Evolutionary conservation across 2,888 invertebrate genomes (phyloP).

Genomic region (Diadegma fenestrale): DNA sequence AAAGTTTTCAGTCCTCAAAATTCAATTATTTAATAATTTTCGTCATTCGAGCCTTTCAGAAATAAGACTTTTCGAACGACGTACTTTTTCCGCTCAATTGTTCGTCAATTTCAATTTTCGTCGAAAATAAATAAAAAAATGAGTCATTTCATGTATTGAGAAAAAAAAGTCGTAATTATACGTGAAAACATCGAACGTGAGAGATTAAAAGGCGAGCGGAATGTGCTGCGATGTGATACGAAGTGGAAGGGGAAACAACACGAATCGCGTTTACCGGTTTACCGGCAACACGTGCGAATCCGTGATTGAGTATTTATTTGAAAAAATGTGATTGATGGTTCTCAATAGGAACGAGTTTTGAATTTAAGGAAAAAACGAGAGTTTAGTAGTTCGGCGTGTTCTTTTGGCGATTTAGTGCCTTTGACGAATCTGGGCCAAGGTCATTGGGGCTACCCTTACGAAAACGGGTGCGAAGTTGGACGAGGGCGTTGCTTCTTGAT

Average conservation of each 20-base stretch:
- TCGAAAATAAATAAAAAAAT: no score
- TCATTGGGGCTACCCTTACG: slow-evolving; percentile 67
- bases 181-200: background rate
- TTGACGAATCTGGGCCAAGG: slow-evolving; percentile 74
- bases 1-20: no score
- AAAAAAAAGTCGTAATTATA: background rate
- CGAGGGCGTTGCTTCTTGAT: slow-evolving; percentile 47
- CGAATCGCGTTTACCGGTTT: slow-evolving; percentile 51
- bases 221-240: background rate
- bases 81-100: no score
- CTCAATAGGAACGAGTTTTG: background rate
- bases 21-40: background rate
- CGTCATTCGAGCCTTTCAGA: no score
- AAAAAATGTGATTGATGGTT: background rate
- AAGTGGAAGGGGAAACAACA: background rate
- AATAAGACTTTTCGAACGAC: no score
- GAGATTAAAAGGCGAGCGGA: background rate
- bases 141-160: no score
- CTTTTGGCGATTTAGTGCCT: slow-evolving; percentile 33
- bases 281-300: slow-evolving; percentile 58
- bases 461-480: slow-evolving; percentile 27
- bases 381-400: background rate
- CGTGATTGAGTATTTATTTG: slow-evolving; percentile 10
- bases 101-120: no score
- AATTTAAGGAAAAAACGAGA: background rate